phyloP scores from a whole-genome alignment of 2,888 invertebrate species.

The Tetranychus piercei region DNA sequence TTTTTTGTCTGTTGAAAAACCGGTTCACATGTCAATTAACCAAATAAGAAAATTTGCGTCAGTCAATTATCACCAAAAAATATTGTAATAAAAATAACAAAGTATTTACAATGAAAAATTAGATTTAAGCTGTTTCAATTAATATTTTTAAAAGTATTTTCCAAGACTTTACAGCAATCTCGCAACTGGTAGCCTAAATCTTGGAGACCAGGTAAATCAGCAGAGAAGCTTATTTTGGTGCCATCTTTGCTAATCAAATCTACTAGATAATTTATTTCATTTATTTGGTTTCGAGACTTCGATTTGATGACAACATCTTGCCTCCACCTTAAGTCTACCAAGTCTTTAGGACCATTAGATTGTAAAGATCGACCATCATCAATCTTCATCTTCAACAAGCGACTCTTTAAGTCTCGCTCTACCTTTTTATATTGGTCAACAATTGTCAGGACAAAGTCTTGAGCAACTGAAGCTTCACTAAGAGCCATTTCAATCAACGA shows the following conservation, averaged over 20 bases:
- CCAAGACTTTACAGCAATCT: neutral
- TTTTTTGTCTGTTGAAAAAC: too few relatives aligned
- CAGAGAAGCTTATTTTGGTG: neutral
- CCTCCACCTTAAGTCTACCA: neutral
- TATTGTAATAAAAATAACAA: too few relatives aligned
- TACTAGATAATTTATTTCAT: neutral
- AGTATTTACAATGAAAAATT: too few relatives aligned
- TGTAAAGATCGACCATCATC: neutral
- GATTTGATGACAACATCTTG: neutral
- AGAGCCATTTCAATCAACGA: neutral
- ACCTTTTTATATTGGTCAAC: neutral
- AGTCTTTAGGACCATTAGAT: neutral
- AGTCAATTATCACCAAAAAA: too few relatives aligned
- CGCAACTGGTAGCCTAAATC: neutral
- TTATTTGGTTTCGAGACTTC: neutral
- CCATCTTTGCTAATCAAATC: neutral
- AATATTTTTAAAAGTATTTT: neutral
- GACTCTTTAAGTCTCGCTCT: neutral
- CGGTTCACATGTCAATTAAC: too few relatives aligned
- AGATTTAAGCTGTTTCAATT: neutral
- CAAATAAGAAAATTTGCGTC: too few relatives aligned
- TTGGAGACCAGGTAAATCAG: neutral
- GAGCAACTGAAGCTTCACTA: neutral
- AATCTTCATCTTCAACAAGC: neutral
- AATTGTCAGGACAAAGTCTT: neutral